Conservation (phyloP, 2,888 invertebrate species). For the Macroteleia sp. region DNA sequence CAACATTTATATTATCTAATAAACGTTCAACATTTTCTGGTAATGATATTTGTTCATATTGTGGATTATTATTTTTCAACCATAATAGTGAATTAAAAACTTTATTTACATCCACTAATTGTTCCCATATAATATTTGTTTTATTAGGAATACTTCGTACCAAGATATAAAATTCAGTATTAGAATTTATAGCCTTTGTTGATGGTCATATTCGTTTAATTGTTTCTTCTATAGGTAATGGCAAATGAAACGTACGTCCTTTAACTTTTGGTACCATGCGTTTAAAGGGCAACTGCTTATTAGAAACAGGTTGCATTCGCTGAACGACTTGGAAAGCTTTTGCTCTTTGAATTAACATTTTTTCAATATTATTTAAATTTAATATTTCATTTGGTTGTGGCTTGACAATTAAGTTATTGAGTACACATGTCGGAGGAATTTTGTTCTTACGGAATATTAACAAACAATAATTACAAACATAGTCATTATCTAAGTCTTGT, state of each 20-base stretch:
- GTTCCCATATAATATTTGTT: neutral
- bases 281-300: constrained; percentile 5
- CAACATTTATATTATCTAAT: no score
- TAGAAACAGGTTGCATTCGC: constrained; percentile 68
- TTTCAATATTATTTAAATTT: constrained; percentile 40
- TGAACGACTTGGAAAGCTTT: constrained; percentile 61
- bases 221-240: constrained; percentile 63
- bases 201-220: constrained; percentile 72
- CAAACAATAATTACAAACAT: constrained; percentile 11
- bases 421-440: constrained; percentile 64
- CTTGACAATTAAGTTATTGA: constrained; percentile 59
- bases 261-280: constrained; percentile 1
- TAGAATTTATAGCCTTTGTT: constrained; percentile 67
- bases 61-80: no score
- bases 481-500: constrained; percentile 34
- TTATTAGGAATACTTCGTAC: constrained; percentile 7
- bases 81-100: no score
- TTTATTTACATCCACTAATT: constrained; percentile 1
- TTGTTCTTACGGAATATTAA: constrained; percentile 4
- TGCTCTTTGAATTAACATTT: constrained; percentile 23
- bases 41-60: no score
- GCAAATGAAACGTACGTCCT: constrained; percentile 6
- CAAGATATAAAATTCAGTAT: constrained; percentile 35
- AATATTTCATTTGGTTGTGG: constrained; percentile 18
- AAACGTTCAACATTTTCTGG: no score